These are phyloP conservation scores for Liolophura sinensis DNA, from an alignment of 1,140 invertebrate species.

Conservation along the genomic window DNA sequence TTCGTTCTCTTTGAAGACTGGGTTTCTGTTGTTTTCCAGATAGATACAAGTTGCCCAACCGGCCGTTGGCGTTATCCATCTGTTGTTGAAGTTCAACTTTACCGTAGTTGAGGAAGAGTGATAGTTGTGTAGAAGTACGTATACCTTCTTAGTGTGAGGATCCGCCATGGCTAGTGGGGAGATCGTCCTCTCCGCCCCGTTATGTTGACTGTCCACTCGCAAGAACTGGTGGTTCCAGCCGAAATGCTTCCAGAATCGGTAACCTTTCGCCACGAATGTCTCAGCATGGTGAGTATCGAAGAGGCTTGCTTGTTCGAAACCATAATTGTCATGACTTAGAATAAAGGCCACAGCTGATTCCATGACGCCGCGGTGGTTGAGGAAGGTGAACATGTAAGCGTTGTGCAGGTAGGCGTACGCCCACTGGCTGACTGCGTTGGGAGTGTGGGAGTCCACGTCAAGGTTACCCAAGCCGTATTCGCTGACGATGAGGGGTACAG, in stretches of 20 bases:
- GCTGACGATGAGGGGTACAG: conserved; percentile 9
- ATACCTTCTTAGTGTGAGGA: neutral
- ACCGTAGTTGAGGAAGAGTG: neutral
- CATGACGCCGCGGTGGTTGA: conserved; percentile 6
- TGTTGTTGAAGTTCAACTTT: conserved; percentile 6
- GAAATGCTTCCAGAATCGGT: conserved; percentile 11
- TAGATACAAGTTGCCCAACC: conserved; percentile 4
- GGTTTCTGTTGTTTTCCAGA: neutral
- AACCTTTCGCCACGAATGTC: conserved; percentile 5
- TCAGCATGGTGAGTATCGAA: conserved; percentile 5
- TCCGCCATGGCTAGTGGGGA: conserved; percentile 8
- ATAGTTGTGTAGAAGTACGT: conserved; percentile 12
- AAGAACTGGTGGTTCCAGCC: conserved; percentile 1
- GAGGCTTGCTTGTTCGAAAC: neutral
- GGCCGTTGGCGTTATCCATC: conserved; percentile 2
- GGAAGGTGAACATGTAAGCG: conserved; percentile 12
- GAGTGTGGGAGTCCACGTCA: conserved; percentile 1
- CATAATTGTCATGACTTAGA: neutral
- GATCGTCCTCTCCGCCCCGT: conserved; percentile 9
- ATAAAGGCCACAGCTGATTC: conserved; percentile 9
- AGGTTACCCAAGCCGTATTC: conserved; percentile 7
- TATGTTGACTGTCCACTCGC: conserved; percentile 2
- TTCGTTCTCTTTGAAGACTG: too few relatives aligned
- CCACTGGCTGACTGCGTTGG: conserved; percentile 7
- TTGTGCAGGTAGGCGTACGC: conserved; percentile 11